These are phyloP conservation scores for Calephelis virginiensis DNA, from an alignment of 1,140 invertebrate genomes.

Conservation along the genomic window DNA sequence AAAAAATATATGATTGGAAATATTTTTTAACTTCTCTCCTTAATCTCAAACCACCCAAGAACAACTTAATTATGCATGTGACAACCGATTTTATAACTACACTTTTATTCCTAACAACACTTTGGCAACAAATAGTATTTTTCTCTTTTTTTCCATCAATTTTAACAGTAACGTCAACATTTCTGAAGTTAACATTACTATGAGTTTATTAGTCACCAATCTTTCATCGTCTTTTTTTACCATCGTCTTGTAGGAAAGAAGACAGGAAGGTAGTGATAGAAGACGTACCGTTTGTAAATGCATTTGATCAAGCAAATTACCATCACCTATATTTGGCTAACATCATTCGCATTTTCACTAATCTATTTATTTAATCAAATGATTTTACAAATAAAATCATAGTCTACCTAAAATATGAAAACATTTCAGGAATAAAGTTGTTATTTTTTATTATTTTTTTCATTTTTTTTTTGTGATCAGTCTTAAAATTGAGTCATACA, in stretches of 20 bases:
- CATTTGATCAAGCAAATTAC: constrained; percentile 37
- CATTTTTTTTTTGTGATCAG: constrained; percentile 68
- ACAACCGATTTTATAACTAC: constrained; percentile 77
- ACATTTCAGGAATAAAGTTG: constrained; percentile 54
- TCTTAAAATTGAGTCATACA: constrained; percentile 78
- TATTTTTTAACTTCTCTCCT: constrained; percentile 75
- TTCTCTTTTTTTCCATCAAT: constrained; percentile 61
- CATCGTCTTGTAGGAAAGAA: constrained; percentile 66
- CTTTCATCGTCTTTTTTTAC: constrained; percentile 50
- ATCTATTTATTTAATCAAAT: constrained; percentile 37
- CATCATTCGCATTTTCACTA: constrained; percentile 45
- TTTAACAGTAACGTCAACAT: constrained; percentile 69
- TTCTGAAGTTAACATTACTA: constrained; percentile 61
- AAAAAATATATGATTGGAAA: constrained; percentile 79
- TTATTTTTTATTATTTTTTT: constrained; percentile 42
- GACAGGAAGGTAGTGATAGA: constrained; percentile 61
- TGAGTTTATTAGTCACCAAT: constrained; percentile 44
- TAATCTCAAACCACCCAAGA: constrained; percentile 73
- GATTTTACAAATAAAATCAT: constrained; percentile 42
- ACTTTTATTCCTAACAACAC: constrained; percentile 75
- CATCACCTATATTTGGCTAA: constrained; percentile 54
- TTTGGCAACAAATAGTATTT: constrained; percentile 78
- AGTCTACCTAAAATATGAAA: constrained; percentile 52
- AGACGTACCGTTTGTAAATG: constrained; percentile 29
- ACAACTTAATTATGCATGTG: constrained; percentile 76